Evolutionary conservation across 2,113 vertebrate species (phyloP), one percentile per base, ranked within the genome.

Genomic region (Mus pahari): DNA sequence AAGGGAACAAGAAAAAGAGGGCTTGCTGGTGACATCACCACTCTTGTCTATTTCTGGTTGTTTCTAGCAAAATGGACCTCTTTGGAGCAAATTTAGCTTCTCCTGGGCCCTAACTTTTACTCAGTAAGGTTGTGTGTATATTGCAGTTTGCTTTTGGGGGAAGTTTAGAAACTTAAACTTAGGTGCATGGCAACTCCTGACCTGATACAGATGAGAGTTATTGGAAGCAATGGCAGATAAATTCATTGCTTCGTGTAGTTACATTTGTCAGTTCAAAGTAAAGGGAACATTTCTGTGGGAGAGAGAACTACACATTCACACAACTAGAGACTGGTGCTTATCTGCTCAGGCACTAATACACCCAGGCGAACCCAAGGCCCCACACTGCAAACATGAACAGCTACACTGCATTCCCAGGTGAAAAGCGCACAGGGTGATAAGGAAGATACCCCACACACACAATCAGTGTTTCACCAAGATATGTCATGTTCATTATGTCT

Each of bases 1-100:
- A 48, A 11, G n/a, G 60, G 73, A 93, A 92, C 20, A 66, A 91
- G 78, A 83, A 95, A 96, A 90, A 1, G 26, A 95, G 82, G 24
- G 45, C 58, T 73, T 4, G 5, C 58, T 48, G 81, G n/a, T 92
- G 81, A 94, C 36, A 64, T 95, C 90, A 95, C 7, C 31, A 39
- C 50, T n/a, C 84, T 91, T 92, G 79, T 92, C 83, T 93, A 2
- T 89, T 79, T 93, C 71, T 48, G 70, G 90, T 94, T 60, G 20
- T 58, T 68, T 66, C 55, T 95, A 92, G 94, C 86, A 88, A 95
- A 96, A 87, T 33, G 53, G 71, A 55, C 28, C 92, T 91, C 86
- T 91, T 94, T 33, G 39, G 62, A 58, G 64, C 64, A 89, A 89
- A 70, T 31, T 45, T 60, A 48, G 53, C 82, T 58, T 89, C 62